A percentile compares a stretch with the other conserved stretches of the same genome.
These are phyloP conservation scores for Polymixis lichenea DNA, from an alignment of 2,888 invertebrate species.

Conservation along the genomic window DNA sequence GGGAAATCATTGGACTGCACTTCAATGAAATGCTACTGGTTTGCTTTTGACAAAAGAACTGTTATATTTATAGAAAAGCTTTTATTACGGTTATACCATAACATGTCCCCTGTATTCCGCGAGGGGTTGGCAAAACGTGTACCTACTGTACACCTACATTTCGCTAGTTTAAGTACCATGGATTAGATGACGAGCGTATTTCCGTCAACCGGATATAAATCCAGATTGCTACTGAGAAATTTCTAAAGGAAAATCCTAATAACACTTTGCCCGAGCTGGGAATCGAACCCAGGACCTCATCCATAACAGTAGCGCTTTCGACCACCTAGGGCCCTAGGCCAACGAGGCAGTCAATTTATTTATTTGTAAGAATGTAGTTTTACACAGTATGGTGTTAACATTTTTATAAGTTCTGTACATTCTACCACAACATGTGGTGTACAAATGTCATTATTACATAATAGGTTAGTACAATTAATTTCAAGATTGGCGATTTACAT, in stretches of 20 bases:
- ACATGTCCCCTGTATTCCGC: background rate
- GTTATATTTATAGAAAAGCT: background rate
- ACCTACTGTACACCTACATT: no score
- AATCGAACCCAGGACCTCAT: background rate
- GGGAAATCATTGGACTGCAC: constrained; percentile 37
- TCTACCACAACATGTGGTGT: no score
- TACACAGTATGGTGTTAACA: no score
- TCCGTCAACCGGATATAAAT: background rate
- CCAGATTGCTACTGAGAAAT: background rate
- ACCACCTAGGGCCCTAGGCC: background rate
- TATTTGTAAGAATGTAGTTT: no score
- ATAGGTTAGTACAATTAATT: no score
- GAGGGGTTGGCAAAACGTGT: background rate
- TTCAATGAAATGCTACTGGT: constrained; percentile 29
- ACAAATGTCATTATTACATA: no score
- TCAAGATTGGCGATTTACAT: no score
- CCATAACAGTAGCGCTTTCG: background rate
- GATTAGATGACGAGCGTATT: background rate
- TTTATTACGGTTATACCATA: background rate
- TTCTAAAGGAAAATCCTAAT: background rate
- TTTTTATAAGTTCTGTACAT: no score
- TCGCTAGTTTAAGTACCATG: background rate
- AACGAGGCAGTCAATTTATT: no score
- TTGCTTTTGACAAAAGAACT: constrained; percentile 5
- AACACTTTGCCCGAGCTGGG: background rate